These are phyloP conservation scores for Acronicta psi DNA, from an alignment of 2,888 invertebrate species.

Conservation along the genomic window DNA sequence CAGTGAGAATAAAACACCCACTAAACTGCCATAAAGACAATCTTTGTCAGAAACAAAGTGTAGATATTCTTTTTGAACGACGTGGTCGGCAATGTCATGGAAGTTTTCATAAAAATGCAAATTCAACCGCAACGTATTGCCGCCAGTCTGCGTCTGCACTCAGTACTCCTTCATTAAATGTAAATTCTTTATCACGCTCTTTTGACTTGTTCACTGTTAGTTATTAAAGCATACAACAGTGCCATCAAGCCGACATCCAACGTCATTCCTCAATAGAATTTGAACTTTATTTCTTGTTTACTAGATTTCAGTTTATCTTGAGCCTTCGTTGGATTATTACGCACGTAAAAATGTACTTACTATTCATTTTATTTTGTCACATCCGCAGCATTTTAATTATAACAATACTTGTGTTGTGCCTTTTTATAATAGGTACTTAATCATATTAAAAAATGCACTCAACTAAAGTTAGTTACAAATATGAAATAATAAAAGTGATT, in stretches of 20 bases:
- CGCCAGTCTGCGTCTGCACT: conserved; percentile 55
- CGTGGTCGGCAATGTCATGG: conserved; percentile 59
- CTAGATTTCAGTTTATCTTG: conserved; percentile 27
- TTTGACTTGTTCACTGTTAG: conserved; percentile 59
- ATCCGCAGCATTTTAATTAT: conserved; percentile 54
- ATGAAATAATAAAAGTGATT: neutral
- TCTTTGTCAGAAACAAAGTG: conserved; percentile 57
- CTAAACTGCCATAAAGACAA: conserved; percentile 60
- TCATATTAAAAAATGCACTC: conserved; percentile 22
- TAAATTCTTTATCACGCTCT: conserved; percentile 68
- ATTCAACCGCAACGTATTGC: conserved; percentile 69
- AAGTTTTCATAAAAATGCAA: conserved; percentile 78
- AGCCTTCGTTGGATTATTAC: conserved; percentile 36
- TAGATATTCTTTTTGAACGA: conserved; percentile 61
- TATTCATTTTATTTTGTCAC: conserved; percentile 57
- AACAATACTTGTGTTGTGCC: conserved; percentile 37
- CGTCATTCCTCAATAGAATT: conserved; percentile 17
- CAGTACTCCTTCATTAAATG: conserved; percentile 71
- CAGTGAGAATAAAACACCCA: conserved; percentile 53
- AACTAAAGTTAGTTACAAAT: neutral
- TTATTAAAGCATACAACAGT: conserved; percentile 60
- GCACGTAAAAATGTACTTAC: conserved; percentile 57
- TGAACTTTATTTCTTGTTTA: conserved; percentile 33
- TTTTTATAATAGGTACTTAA: conserved; percentile 21
- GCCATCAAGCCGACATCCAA: conserved; percentile 47